These are phyloP conservation scores for Omphaloscelis lunosa DNA, from an alignment of 2,888 invertebrate species.

Conservation along the genomic window DNA sequence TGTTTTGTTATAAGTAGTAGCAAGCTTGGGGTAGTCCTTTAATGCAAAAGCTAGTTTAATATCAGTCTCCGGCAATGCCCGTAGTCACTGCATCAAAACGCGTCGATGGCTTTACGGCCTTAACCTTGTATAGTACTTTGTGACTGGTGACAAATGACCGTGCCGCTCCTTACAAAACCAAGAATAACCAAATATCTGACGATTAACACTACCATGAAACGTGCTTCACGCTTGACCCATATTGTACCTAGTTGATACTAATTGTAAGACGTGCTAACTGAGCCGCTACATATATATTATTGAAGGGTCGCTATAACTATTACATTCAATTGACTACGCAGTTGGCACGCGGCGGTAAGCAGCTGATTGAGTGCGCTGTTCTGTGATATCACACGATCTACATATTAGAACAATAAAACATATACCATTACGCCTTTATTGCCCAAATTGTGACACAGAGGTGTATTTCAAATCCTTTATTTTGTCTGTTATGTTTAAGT, in stretches of 20 bases:
- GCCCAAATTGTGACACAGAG: too few relatives aligned
- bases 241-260: neutral
- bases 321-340: conserved; percentile 41
- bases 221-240: conserved; percentile 5
- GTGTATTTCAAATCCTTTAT: too few relatives aligned
- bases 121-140: neutral
- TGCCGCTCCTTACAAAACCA: neutral
- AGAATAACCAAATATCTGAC: neutral
- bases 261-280: conserved; percentile 15
- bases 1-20: neutral
- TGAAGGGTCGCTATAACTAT: conserved; percentile 7
- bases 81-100: neutral
- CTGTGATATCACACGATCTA: neutral
- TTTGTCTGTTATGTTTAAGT: too few relatives aligned
- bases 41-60: neutral
- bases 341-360: conserved; percentile 17
- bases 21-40: neutral
- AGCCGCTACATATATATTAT: conserved; percentile 12
- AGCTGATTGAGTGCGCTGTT: conserved; percentile 22
- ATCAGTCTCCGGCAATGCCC: neutral
- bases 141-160: neutral
- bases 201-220: neutral
- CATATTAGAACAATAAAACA: neutral
- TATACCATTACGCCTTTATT: too few relatives aligned
- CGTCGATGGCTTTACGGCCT: neutral